Conservation (phyloP, 1,140 invertebrate species). For the Myzus persicae region DNA sequence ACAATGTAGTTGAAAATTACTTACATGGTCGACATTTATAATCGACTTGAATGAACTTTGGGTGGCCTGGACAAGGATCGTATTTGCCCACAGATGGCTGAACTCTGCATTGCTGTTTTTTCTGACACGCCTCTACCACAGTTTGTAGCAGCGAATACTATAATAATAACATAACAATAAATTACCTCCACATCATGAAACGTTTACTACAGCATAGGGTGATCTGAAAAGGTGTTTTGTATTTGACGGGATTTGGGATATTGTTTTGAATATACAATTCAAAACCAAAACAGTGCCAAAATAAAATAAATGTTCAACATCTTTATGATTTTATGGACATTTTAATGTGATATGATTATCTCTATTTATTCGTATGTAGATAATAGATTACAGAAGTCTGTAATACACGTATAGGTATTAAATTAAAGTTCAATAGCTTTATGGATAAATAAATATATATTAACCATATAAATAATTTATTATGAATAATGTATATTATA, state of each 20-base stretch:
- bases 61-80: slow-evolving; percentile 85
- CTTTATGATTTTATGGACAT: too few relatives aligned
- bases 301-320: neutral
- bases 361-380: neutral
- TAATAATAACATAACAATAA: slow-evolving; percentile 51
- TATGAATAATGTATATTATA: too few relatives aligned
- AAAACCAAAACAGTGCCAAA: neutral
- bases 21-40: slow-evolving; percentile 96
- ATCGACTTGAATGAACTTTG: slow-evolving; percentile 89
- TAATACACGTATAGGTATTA: too few relatives aligned
- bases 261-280: neutral
- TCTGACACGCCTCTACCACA: slow-evolving; percentile 89
- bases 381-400: too few relatives aligned
- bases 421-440: too few relatives aligned
- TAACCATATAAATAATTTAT: too few relatives aligned
- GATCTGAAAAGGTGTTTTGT: neutral
- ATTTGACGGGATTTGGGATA: neutral
- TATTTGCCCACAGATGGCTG: slow-evolving; percentile 78
- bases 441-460: too few relatives aligned
- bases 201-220: neutral
- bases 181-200: slow-evolving; percentile 17
- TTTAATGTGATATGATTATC: neutral
- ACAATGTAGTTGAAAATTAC: slow-evolving; percentile 65
- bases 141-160: slow-evolving; percentile 92
- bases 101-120: slow-evolving; percentile 87